Conservation (phyloP, 1,140 invertebrate species). For the Ceratosolen solmsi region DNA sequence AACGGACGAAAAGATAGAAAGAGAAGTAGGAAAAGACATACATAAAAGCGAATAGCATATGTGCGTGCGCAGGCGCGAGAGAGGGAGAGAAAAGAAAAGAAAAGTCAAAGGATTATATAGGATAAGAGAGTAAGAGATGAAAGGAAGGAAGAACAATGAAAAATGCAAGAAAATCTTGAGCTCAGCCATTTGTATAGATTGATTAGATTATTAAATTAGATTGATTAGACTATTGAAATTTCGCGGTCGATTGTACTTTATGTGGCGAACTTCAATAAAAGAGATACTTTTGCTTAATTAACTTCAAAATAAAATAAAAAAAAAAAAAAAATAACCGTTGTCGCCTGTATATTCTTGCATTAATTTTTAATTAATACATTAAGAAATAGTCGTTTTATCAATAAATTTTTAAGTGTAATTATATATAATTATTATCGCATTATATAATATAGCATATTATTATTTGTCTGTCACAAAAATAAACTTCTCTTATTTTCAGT, state of each 20-base stretch:
- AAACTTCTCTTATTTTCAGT: too few species aligned
- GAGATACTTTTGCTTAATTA: too few species aligned
- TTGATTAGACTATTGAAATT: not conserved
- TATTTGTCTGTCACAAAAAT: too few species aligned
- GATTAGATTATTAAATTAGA: too few species aligned
- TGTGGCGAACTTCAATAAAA: not conserved
- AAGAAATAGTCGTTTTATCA: too few species aligned
- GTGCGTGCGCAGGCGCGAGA: constrained; percentile 26
- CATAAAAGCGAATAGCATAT: not conserved
- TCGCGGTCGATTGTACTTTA: not conserved
- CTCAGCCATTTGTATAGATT: not conserved
- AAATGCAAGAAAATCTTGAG: not conserved
- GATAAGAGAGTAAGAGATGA: not conserved
- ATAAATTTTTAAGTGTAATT: too few species aligned
- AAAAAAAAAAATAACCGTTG: too few species aligned
- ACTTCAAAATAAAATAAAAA: too few species aligned
- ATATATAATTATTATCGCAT: too few species aligned
- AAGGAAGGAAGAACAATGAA: not conserved
- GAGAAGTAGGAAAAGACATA: constrained; percentile 26
- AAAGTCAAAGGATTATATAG: not conserved
- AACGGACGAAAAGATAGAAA: constrained; percentile 55
- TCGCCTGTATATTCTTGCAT: too few species aligned
- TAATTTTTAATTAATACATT: too few species aligned
- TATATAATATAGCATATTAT: too few species aligned
- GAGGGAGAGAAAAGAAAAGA: not conserved